These are phyloP conservation scores for Asbolus verrucosus DNA, from an alignment of 1,140 invertebrate genomes.

Conservation along the genomic window DNA sequence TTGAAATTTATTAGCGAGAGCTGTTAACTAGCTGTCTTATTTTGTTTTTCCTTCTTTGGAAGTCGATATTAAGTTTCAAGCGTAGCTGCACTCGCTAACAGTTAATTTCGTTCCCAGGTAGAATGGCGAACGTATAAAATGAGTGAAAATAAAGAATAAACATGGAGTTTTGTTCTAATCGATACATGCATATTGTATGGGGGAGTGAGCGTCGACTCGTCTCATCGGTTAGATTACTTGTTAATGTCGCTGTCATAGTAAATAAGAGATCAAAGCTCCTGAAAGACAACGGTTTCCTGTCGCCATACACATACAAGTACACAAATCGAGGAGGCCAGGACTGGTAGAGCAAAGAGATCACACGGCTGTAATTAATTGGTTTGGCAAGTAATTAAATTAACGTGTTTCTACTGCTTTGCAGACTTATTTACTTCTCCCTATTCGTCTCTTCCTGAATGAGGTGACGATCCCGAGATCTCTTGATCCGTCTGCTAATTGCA, in stretches of 20 bases:
- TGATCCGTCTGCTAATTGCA: slow-evolving; percentile 30
- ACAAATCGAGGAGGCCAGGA: slow-evolving; percentile 24
- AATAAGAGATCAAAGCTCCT: slow-evolving; percentile 22
- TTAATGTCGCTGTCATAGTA: slow-evolving; percentile 22
- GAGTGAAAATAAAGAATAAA: no score
- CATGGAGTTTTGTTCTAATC: slow-evolving; percentile 11
- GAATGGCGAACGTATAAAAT: no score
- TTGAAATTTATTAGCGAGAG: no score
- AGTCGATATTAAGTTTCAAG: no score
- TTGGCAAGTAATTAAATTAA: slow-evolving; percentile 38
- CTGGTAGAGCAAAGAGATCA: slow-evolving; percentile 30
- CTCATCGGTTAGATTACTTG: slow-evolving; percentile 20
- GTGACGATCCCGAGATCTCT: slow-evolving; percentile 35
- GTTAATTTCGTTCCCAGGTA: no score
- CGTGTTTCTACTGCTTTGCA: slow-evolving; percentile 29
- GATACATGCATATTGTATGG: slow-evolving; percentile 11
- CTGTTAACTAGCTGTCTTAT: no score
- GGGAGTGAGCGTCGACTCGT: background rate
- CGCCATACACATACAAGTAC: slow-evolving; percentile 3
- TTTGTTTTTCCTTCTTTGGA: no score
- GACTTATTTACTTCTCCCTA: slow-evolving; percentile 34
- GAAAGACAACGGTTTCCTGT: slow-evolving; percentile 17
- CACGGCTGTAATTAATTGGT: slow-evolving; percentile 32
- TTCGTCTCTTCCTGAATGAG: slow-evolving; percentile 15
- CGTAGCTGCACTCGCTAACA: no score